Conservation (phyloP, 1,140 invertebrate genomes). For the Myzus persicae region DNA sequence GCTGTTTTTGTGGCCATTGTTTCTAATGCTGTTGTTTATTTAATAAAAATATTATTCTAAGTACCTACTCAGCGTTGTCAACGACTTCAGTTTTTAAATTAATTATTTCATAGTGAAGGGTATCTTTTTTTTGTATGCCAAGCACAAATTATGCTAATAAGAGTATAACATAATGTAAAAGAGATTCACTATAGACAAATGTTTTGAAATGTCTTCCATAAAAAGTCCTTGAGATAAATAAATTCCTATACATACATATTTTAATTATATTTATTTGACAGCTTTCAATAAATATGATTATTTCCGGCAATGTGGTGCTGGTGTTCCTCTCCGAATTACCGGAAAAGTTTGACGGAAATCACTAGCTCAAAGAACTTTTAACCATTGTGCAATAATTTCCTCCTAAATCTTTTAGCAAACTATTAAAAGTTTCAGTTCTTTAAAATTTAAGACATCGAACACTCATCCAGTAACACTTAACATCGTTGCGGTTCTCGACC, state of each 20-base stretch:
- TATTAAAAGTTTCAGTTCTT: slow-evolving; percentile 13
- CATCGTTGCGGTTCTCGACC: not conserved
- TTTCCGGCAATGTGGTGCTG: not conserved
- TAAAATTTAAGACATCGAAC: not conserved
- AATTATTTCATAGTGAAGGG: not conserved
- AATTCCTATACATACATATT: not conserved
- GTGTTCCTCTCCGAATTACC: not conserved
- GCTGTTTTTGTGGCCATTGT: not conserved
- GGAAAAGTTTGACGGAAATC: slow-evolving; percentile 3
- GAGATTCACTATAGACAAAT: not conserved
- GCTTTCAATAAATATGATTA: slow-evolving; percentile 13
- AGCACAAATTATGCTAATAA: not conserved
- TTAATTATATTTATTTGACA: slow-evolving; percentile 2
- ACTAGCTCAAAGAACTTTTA: not conserved
- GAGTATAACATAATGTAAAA: not conserved
- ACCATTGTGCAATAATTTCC: not conserved
- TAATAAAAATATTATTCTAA: not conserved
- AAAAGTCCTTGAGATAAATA: not conserved
- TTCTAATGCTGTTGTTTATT: not conserved
- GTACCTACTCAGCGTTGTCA: not conserved
- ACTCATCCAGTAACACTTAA: not conserved
- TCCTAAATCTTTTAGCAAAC: not conserved
- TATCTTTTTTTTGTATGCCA: not conserved
- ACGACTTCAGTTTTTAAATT: not conserved
- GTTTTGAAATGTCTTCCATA: not conserved